Evolutionary conservation across 2,113 vertebrate genomes (phyloP), one percentile per base, ranked within the genome.

Genomic region (Hippocampus comes): DNA sequence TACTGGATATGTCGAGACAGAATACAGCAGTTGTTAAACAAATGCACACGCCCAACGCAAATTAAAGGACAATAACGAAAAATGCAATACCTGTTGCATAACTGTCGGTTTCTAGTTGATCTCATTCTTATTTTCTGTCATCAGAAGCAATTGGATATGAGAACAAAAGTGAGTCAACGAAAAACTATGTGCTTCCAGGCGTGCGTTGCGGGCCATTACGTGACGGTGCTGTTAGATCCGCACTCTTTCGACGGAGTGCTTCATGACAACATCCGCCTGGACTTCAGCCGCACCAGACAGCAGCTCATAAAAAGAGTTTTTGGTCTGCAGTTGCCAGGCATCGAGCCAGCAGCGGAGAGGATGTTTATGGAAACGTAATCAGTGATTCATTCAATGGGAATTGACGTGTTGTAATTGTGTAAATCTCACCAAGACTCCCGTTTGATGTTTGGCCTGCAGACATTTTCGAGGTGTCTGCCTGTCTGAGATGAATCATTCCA

Each of bases 211-310:
- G 95, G 95, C 46, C 72, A 80, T 27, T 94, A 93, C 3, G 48
- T 97, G 71, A 96, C 95, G 0, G 89, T 96, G 42, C 85, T 97
- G 63, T 72, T 97, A 88, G 95, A 97, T 67, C 93, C 95, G 0
- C 89, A 92, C 76, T 93, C 93, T 55, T 96, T 94, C 0, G 92
- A 96, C 10, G 7, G 59, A 0, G 91, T 96, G 67, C 83, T 94
- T 23, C 87, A 89, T 74, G 94, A 95, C 71, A 85, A 90, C 0
- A 64, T 69, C 18, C 78, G 51, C 20, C 71, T 96, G 63, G 92
- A 95, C 78, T 92, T 92, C 66, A 87, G 80, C 17, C 66, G 63
- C 41, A 93, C 84, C 11, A 91, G 89, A 15, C 27, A 76, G 48
- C 61, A 87, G 81, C 85, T 95, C 59, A 88, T 94, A 84, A 77